phyloP scores from a whole-genome alignment of 2,797 vertebrate genomes.

The Smutsia temminckii region DNA sequence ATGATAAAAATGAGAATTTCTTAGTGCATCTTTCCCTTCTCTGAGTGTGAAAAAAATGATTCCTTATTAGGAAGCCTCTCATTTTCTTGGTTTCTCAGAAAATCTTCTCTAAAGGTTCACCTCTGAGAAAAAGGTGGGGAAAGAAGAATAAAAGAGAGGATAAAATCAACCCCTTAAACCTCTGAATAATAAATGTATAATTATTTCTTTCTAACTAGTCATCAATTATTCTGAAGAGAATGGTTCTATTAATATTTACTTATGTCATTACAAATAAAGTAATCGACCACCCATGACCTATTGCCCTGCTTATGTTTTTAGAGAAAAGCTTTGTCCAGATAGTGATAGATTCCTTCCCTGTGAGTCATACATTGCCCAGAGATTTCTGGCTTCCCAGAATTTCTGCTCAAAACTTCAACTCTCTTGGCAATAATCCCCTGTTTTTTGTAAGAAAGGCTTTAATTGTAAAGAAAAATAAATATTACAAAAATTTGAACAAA shows the following conservation, averaged over 20 bases:
- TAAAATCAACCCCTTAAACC: neutral
- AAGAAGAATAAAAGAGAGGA: neutral
- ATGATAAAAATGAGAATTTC: neutral
- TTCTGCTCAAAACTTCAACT: constrained; percentile 60
- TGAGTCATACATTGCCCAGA: constrained; percentile 61
- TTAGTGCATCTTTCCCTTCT: neutral
- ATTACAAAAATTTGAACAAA: neutral
- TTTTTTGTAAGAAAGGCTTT: constrained; percentile 23
- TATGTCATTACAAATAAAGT: constrained; percentile 69
- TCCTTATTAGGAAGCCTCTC: neutral
- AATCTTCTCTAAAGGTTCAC: neutral
- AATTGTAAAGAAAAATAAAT: constrained; percentile 44
- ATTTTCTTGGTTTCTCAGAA: constrained; percentile 33
- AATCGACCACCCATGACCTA: constrained; percentile 20
- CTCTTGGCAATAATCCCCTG: constrained; percentile 13
- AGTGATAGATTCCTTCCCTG: constrained; percentile 62
- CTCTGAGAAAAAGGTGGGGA: neutral
- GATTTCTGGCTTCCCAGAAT: constrained; percentile 20
- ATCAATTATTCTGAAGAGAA: constrained; percentile 58
- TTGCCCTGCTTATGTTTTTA: constrained; percentile 52
- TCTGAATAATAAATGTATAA: constrained; percentile 5
- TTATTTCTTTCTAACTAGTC: constrained; percentile 55
- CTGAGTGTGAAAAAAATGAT: neutral
- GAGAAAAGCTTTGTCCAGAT: constrained; percentile 62
- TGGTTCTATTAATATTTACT: constrained; percentile 61